phyloP scores from a whole-genome alignment of 2,888 invertebrate species.

The Norana najaformis region DNA sequence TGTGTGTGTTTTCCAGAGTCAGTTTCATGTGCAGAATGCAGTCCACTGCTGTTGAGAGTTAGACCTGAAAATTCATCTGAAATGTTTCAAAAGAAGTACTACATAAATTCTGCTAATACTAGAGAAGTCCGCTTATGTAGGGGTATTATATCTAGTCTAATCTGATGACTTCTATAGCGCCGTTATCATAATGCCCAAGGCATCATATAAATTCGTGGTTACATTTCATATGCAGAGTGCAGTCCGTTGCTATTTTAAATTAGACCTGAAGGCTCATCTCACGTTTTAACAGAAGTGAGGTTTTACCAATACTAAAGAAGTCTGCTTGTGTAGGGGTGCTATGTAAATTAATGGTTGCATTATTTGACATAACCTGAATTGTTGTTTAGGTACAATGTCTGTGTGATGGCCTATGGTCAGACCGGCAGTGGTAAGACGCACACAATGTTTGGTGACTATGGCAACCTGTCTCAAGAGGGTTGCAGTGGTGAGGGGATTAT shows the following conservation, averaged over 20 bases:
- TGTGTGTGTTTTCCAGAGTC: background rate
- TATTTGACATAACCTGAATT: background rate
- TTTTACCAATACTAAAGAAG: background rate
- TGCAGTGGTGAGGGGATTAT: conserved; percentile 56
- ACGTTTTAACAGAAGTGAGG: background rate
- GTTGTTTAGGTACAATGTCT: conserved; percentile 53
- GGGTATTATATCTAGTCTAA: background rate
- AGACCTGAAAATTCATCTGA: background rate
- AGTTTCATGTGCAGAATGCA: too few relatives aligned
- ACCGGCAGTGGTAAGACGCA: conserved; percentile 59
- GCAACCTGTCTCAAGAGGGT: conserved; percentile 52
- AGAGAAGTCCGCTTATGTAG: background rate
- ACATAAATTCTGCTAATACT: background rate
- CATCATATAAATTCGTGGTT: too few relatives aligned
- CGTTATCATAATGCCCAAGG: too few relatives aligned
- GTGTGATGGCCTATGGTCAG: conserved; percentile 59
- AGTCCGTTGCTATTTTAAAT: too few relatives aligned
- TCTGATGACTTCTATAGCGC: too few relatives aligned
- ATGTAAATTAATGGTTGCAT: background rate
- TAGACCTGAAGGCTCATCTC: too few relatives aligned
- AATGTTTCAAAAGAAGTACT: background rate
- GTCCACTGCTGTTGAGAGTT: too few relatives aligned
- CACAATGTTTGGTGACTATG: conserved; percentile 57
- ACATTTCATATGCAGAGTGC: too few relatives aligned
- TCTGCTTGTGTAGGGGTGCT: background rate